Evolutionary conservation across 2,888 invertebrate genomes (phyloP), one percentile per base, ranked within the genome.

Genomic region (Dryococelus australis): DNA sequence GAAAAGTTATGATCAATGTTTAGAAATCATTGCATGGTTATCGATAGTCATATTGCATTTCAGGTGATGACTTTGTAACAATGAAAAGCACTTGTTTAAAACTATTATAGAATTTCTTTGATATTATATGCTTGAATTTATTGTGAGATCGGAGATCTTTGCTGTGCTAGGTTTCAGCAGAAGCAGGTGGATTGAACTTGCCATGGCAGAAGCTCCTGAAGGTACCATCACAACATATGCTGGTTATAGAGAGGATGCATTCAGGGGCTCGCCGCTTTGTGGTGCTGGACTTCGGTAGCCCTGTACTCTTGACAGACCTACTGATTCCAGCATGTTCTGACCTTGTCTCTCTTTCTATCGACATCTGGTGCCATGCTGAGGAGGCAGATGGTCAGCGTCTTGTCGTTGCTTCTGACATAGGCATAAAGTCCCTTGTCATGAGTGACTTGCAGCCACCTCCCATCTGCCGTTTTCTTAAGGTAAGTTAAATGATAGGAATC

Each of bases 191-290:
- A n/a, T 10, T 65, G n/a, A 65, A 90, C 12, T 88, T 91, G 35
- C 95, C 96, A 6, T 96, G 97, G 96, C 96, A 96, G 91, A 93
- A 97, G 86, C 93, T 98, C 90, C 94, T 96, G 88, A 95, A 96
- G 88, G 96, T 97, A 84, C 96, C 97, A 43, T 97, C 97, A 89
- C 97, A 97, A 89, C 93, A 93, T 91, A 96, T 96, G 90, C 94
- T 98, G 88, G 96, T 98, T 27, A 97, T 98, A 84, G 98, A 98
- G 91, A 94, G 98, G 88, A 98, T 98, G 97, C 97, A 98, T 93
- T 97, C 98, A 0, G 97, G 98, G 87, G 98, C 98, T 0, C 94
- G 98, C n/a, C 94, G 98, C 87, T 98, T 97, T 93, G 97, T 98
- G 87, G 97, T 97, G 20, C 93, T 99, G 65, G 98, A 99, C 93